Conservation (phyloP, 2,888 invertebrate species). For the Lycocerus yunnanus region DNA sequence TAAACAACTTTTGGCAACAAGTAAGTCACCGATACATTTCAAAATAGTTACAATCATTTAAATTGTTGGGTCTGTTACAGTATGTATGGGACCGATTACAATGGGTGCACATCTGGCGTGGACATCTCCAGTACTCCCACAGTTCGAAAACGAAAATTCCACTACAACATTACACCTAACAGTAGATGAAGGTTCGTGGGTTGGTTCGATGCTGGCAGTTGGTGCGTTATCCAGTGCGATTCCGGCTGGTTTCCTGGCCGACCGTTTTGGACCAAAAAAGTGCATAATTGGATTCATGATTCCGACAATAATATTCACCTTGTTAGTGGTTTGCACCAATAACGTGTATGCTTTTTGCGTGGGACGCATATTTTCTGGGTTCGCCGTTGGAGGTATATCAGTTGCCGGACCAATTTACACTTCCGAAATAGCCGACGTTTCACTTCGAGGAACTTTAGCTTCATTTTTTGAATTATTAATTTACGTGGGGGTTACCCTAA, state of each 20-base stretch:
- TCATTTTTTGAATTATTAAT: slow-evolving; percentile 78
- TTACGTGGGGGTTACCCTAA: slow-evolving; percentile 75
- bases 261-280: slow-evolving; percentile 68
- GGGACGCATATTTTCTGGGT: slow-evolving; percentile 73
- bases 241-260: slow-evolving; percentile 70
- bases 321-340: slow-evolving; percentile 56
- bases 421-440: slow-evolving; percentile 79
- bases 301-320: slow-evolving; percentile 67
- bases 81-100: slow-evolving; percentile 41
- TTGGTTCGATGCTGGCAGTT: slow-evolving; percentile 71
- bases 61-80: no score
- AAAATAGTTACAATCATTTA: no score
- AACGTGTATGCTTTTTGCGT: slow-evolving; percentile 5
- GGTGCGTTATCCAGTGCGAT: slow-evolving; percentile 74
- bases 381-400: slow-evolving; percentile 69
- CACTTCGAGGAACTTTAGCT: slow-evolving; percentile 78
- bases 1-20: slow-evolving; percentile 14
- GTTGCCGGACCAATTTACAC: slow-evolving; percentile 83
- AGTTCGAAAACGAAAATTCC: slow-evolving; percentile 50
- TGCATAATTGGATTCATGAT: slow-evolving; percentile 65
- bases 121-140: slow-evolving; percentile 75
- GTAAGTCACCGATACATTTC: no score
- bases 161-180: slow-evolving; percentile 45
- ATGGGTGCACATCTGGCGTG: slow-evolving; percentile 75
- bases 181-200: slow-evolving; percentile 60